Conservation (phyloP, 2,797 vertebrate genomes). For the Anguilla megastoma region DNA sequence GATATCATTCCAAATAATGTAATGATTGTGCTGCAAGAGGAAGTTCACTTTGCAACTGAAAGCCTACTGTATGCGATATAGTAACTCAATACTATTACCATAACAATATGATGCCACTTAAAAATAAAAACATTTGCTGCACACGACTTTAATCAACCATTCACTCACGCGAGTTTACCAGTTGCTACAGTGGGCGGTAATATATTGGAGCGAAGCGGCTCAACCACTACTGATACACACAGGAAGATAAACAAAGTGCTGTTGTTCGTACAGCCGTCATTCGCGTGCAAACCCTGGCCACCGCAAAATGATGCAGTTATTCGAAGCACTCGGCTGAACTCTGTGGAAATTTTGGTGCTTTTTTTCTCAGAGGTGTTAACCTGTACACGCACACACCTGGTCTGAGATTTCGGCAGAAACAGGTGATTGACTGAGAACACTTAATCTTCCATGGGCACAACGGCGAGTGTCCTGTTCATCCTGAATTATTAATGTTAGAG, state of each 20-base stretch:
- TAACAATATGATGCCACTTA: not conserved
- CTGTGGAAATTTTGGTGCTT: not conserved
- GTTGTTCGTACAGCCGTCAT: not conserved
- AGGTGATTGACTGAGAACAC: not conserved
- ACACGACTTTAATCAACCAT: not conserved
- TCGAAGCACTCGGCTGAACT: not conserved
- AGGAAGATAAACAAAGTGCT: not conserved
- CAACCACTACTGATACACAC: not conserved
- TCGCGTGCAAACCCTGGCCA: not conserved
- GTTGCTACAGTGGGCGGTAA: not conserved
- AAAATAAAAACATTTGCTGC: not conserved
- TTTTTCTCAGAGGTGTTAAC: not conserved
- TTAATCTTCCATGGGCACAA: no score
- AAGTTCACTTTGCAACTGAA: not conserved
- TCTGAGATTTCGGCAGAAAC: not conserved
- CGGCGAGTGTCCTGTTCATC: not conserved
- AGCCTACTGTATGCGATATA: not conserved
- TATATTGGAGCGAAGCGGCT: not conserved
- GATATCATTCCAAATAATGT: not conserved
- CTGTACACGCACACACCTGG: not conserved
- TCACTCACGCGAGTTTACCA: not conserved
- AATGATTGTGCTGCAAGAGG: constrained; percentile 4
- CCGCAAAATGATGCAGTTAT: not conserved
- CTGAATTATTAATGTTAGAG: not conserved
- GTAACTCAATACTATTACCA: not conserved